Base-by-base conservation (phyloP, 1,140 invertebrate species). In the Dendroctonus ponderosae region DNA sequence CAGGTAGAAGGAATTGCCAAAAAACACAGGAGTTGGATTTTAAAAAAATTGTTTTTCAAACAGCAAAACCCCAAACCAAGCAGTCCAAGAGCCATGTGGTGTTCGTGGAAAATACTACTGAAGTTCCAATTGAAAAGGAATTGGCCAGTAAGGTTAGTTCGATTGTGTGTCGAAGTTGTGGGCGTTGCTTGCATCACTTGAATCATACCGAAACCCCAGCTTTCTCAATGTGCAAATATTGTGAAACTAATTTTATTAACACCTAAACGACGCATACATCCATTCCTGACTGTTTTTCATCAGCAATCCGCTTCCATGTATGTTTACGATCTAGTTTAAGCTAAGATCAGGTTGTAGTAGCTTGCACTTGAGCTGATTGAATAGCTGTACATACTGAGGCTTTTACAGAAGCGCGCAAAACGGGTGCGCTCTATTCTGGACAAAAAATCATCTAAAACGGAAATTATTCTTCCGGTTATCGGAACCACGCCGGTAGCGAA, bases 401-500 rank as follows among this genome's bases (percentile, higher is more conserved):
- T 72, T 73, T 71, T 72, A 38, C 69, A 74, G 72, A 75, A 73
- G 67, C 69, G 65, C 26, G 26, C 51, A 44, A 71, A 77, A 54
- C 74, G 76, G 63, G 70, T 77, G 15, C 70, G 71, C 6, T 74
- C 77, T 6, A 78, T 78, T 64, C 63, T 78, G 54, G 52, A 77
- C n/a, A 76, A 75, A 59, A 76, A 71, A 54, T 71, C 74, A 38
- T 69, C 71, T 15, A 61, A 70, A n/a, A 64, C 6, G 7, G 53
- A 65, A 62, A 52, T 62, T n/a, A 54, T 60, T 48, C 14, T 69
- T 15, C 56, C 44, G 5, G 43, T 53, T 44, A 39, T 66, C 7
- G 69, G 70, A 51, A 67, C 62, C n/a, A 59, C 64, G 58, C 58
- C 58, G 4, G 38, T 56, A 39, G 71, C 79, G 43, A 92, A 92